phyloP scores from a whole-genome alignment of 2,113 vertebrate genomes.

The Rhea pennata region DNA sequence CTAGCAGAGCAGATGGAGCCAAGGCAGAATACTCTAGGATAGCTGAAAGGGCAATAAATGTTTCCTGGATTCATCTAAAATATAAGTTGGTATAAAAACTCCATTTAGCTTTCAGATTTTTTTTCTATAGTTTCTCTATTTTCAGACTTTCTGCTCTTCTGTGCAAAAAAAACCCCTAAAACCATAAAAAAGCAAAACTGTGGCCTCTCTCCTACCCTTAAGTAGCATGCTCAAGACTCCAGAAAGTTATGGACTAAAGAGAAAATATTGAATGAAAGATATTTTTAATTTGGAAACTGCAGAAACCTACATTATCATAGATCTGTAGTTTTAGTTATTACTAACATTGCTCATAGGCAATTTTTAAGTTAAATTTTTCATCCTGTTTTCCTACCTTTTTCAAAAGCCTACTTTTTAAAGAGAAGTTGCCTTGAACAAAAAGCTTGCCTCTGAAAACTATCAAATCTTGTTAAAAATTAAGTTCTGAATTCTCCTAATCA shows the following conservation, averaged over 20 bases:
- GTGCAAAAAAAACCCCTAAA: neutral
- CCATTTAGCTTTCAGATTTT: neutral
- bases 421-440: neutral
- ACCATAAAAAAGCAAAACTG: neutral
- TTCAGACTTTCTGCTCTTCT: neutral
- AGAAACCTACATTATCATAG: neutral
- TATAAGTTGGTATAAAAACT: neutral
- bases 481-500: neutral
- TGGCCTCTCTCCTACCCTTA: neutral
- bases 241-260: neutral
- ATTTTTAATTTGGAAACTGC: neutral
- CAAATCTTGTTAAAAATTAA: neutral
- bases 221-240: neutral
- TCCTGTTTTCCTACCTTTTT: neutral
- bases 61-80: neutral
- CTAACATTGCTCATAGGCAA: neutral
- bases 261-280: neutral
- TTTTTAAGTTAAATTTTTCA: neutral
- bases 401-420: neutral
- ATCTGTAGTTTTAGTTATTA: neutral
- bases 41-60: neutral
- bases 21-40: neutral
- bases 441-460: neutral
- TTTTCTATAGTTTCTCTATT: neutral
- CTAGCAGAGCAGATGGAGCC: accelerated